Percentiles rank a stretch among this genome's conserved stretches.
phyloP scores from a whole-genome alignment of 2,797 vertebrate species.

The Sebastes flavidus region DNA sequence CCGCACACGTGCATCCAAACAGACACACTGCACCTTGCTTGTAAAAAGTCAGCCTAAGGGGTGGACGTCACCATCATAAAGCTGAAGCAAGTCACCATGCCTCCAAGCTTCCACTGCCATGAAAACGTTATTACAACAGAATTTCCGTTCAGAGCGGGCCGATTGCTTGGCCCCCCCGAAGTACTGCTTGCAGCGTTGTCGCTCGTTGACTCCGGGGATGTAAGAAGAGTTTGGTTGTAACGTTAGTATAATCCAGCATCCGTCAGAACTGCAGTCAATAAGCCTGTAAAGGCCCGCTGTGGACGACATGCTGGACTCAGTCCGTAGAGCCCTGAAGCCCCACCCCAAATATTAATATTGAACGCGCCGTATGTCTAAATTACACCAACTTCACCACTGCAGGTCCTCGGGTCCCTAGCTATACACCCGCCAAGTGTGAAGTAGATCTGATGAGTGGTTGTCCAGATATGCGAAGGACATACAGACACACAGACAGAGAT shows the following conservation, averaged over 20 bases:
- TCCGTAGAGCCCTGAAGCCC: background rate
- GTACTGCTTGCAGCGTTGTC: background rate
- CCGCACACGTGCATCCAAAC: conserved; percentile 3
- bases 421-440: background rate
- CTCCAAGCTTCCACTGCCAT: background rate
- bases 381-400: background rate
- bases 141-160: background rate
- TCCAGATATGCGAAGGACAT: background rate
- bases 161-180: background rate
- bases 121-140: background rate
- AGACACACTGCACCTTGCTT: background rate
- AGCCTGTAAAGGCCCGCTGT: background rate
- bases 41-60: background rate
- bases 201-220: too few relatives aligned
- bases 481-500: background rate
- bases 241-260: background rate
- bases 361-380: background rate
- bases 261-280: background rate
- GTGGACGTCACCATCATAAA: background rate
- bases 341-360: background rate
- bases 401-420: background rate
- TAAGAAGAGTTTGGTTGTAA: too few relatives aligned
- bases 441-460: background rate
- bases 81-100: background rate
- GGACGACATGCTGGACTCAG: background rate